Evolutionary conservation across 2,888 invertebrate species (phyloP).

Genomic region (Mesoligia furuncula): DNA sequence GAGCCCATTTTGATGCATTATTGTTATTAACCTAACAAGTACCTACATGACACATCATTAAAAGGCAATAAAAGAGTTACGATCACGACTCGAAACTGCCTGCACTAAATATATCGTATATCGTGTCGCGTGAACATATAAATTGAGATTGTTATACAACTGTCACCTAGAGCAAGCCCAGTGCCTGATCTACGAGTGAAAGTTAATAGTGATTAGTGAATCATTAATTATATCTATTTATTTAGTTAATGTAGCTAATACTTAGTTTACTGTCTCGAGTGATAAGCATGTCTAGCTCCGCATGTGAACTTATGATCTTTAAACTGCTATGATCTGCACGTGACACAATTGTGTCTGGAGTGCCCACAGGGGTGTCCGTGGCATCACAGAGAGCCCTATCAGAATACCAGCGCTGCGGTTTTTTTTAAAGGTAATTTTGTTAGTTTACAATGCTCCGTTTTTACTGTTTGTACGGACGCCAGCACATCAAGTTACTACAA

Average conservation of each 20-base stretch:
- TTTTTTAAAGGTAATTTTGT: too few species aligned
- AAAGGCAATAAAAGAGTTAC: neutral
- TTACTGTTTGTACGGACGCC: neutral
- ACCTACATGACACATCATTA: neutral
- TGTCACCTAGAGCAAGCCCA: neutral
- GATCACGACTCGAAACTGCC: neutral
- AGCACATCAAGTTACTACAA: too few species aligned
- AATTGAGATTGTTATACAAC: slow-evolving; percentile 2
- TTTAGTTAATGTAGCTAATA: slow-evolving; percentile 9
- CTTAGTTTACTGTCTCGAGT: slow-evolving; percentile 1
- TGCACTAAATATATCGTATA: neutral
- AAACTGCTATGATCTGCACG: neutral
- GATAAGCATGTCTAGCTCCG: slow-evolving; percentile 25
- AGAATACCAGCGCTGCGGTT: too few species aligned
- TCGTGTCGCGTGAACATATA: slow-evolving; percentile 3
- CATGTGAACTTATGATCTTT: slow-evolving; percentile 18
- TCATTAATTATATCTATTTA: slow-evolving; percentile 5
- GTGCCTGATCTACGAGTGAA: slow-evolving; percentile 28
- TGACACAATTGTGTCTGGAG: slow-evolving; percentile 1
- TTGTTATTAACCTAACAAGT: neutral
- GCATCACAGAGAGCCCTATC: too few species aligned
- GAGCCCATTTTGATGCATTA: neutral
- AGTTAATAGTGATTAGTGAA: slow-evolving; percentile 12
- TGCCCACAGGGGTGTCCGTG: neutral
- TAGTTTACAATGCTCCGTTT: neutral